Conservation (phyloP, 2,888 invertebrate genomes). For the Limnephilus marmoratus region DNA sequence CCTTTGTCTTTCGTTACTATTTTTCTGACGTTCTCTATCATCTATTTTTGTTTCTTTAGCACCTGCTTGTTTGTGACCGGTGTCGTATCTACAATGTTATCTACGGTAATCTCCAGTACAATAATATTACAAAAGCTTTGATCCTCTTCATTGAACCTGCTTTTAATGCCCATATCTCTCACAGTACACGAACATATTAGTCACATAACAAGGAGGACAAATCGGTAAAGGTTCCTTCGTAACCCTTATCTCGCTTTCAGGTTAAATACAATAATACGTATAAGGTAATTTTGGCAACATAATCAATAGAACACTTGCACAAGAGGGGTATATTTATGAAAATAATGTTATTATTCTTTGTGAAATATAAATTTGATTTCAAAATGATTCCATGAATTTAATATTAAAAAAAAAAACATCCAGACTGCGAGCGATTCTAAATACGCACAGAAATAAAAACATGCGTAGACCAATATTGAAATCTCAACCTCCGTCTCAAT, state of each 20-base stretch:
- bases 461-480: not conserved
- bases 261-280: not conserved
- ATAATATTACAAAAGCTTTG: not conserved
- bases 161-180: not conserved
- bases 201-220: not conserved
- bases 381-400: too few relatives aligned
- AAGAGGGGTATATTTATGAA: not conserved
- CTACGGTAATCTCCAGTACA: not conserved
- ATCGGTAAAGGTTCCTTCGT: not conserved
- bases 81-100: not conserved
- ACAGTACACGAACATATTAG: not conserved
- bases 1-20: not conserved
- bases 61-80: not conserved
- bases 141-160: not conserved
- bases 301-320: not conserved
- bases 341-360: too few relatives aligned
- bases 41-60: not conserved
- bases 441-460: too few relatives aligned
- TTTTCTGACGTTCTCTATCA: not conserved
- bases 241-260: not conserved
- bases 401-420: too few relatives aligned
- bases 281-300: not conserved
- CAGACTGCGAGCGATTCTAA: too few relatives aligned
- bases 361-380: too few relatives aligned
- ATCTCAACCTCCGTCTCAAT: not conserved